These are phyloP conservation scores for Cantharis rufa DNA, from an alignment of 2,888 invertebrate genomes.

Conservation along the genomic window DNA sequence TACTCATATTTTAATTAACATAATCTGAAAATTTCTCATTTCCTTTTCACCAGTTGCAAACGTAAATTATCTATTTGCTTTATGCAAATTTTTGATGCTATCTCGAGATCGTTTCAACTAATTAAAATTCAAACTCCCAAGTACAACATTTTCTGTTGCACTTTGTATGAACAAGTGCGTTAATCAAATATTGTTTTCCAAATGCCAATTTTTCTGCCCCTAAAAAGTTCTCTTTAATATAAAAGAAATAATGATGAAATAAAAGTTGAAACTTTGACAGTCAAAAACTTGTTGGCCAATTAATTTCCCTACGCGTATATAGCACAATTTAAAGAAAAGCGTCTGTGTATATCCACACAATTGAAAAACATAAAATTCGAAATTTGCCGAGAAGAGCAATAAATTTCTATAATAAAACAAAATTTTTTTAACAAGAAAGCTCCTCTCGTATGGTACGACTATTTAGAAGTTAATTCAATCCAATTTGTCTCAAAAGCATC, in stretches of 20 bases:
- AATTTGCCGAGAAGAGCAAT: neutral
- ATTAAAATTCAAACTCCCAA: neutral
- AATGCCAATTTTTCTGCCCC: neutral
- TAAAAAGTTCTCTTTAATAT: neutral
- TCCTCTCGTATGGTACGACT: neutral
- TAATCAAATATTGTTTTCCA: neutral
- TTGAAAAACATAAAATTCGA: neutral
- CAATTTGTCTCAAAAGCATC: conserved; percentile 1
- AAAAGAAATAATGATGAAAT: neutral
- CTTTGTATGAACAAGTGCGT: neutral
- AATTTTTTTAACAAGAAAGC: neutral
- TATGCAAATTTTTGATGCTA: neutral
- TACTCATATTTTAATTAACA: conserved; percentile 13
- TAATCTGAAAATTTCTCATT: conserved; percentile 12
- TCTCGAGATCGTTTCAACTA: neutral
- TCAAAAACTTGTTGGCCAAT: neutral
- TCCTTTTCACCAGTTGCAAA: neutral
- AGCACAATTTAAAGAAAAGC: neutral
- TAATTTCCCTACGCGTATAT: neutral
- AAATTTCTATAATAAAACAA: neutral
- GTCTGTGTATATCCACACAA: neutral
- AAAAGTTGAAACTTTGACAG: neutral
- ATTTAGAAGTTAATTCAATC: conserved; percentile 1
- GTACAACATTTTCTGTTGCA: neutral
- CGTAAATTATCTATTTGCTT: neutral